These are phyloP conservation scores for Drosophila emarginata DNA, from an alignment of 2,888 invertebrate genomes.

Conservation along the genomic window DNA sequence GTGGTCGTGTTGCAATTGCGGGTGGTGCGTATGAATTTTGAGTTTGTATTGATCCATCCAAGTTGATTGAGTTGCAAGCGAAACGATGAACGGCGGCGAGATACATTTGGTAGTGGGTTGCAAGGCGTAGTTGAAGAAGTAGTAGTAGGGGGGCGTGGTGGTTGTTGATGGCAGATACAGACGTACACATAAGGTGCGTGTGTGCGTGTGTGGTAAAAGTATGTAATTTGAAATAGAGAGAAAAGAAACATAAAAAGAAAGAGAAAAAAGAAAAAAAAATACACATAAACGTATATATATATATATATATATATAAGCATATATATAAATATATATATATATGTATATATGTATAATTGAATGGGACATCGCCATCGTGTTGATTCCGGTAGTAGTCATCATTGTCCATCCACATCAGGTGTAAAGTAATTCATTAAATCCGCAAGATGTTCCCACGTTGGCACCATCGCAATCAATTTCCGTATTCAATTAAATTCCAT, in stretches of 20 bases:
- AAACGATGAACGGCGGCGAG: slow-evolving; percentile 27
- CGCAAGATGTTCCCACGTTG: slow-evolving; percentile 70
- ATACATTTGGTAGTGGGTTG: slow-evolving; percentile 61
- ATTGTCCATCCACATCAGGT: slow-evolving; percentile 5
- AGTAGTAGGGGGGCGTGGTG: slow-evolving; percentile 27
- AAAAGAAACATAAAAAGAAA: slow-evolving; percentile 71
- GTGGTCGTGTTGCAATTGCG: slow-evolving; percentile 41
- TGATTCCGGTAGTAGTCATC: slow-evolving; percentile 1
- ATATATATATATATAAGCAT: neutral
- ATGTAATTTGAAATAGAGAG: slow-evolving; percentile 78
- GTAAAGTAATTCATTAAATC: neutral
- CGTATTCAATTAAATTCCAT: slow-evolving; percentile 37
- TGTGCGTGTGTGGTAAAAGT: slow-evolving; percentile 74
- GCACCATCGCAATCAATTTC: slow-evolving; percentile 67
- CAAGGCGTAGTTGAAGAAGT: slow-evolving; percentile 39
- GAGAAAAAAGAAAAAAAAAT: slow-evolving; percentile 63
- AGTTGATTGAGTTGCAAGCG: slow-evolving; percentile 17
- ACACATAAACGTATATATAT: slow-evolving; percentile 38
- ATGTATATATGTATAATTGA: slow-evolving; percentile 7
- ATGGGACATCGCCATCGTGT: slow-evolving; percentile 10
- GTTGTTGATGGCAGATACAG: slow-evolving; percentile 58
- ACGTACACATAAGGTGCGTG: slow-evolving; percentile 71
- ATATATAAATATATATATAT: neutral
- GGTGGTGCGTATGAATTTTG: slow-evolving; percentile 30
- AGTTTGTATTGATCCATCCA: slow-evolving; percentile 45